Evolutionary conservation across 2,113 vertebrate genomes (phyloP).

Genomic region (Aspiorhynchus laticeps): DNA sequence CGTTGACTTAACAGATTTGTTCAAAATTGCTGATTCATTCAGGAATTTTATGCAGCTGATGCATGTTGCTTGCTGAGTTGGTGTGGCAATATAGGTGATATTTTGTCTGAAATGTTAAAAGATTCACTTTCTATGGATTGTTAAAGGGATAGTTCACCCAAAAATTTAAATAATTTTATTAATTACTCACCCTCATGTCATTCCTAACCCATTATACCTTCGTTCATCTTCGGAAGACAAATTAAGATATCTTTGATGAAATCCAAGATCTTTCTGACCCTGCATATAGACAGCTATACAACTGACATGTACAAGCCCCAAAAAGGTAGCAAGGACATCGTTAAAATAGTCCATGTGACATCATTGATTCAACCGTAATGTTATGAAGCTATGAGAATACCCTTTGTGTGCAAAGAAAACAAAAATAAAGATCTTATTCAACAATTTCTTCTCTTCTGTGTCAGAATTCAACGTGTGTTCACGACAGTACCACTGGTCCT

Average conservation of each 20-base stretch:
- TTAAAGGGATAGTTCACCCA: neutral
- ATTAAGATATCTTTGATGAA: neutral
- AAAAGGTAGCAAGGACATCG: too few species aligned
- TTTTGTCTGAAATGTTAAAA: neutral
- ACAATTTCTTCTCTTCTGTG: too few species aligned
- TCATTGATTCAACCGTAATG: too few species aligned
- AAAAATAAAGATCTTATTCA: too few species aligned
- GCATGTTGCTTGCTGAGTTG: neutral
- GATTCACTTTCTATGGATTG: neutral
- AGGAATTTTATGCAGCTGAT: neutral
- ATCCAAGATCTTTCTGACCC: neutral
- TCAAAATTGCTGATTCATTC: neutral
- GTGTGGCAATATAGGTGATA: neutral
- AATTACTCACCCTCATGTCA: too few species aligned
- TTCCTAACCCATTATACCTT: neutral
- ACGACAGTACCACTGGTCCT: too few species aligned
- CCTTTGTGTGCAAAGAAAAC: too few species aligned
- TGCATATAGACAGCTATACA: neutral
- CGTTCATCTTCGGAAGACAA: neutral
- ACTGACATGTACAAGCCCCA: neutral
- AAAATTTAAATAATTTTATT: neutral
- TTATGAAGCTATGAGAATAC: too few species aligned
- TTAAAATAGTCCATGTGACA: too few species aligned
- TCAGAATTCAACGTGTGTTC: too few species aligned
- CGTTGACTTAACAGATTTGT: neutral